A percentile compares a stretch with the other conserved stretches of the same genome.
phyloP scores from a whole-genome alignment of 2,888 invertebrate species.

The Cantharis rufa region DNA sequence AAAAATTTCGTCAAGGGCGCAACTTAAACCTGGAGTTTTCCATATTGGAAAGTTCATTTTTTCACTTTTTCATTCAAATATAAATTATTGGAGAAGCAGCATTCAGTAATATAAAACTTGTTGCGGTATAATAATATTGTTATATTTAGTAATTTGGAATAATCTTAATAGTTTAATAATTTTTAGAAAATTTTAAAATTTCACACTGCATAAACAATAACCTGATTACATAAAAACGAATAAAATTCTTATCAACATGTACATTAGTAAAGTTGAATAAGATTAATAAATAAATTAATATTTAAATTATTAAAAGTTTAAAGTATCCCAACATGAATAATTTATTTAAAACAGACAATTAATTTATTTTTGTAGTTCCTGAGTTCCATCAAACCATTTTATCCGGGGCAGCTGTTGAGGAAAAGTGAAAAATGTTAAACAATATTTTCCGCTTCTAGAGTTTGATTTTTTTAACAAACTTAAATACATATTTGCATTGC shows the following conservation, averaged over 20 bases:
- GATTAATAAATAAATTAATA: not conserved
- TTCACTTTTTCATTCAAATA: no score
- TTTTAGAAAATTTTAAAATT: not conserved
- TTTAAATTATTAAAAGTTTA: not conserved
- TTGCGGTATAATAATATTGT: no score
- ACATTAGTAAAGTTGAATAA: not conserved
- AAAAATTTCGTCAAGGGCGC: no score
- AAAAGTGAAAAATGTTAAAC: not conserved
- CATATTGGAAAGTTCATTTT: no score
- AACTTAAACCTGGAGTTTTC: no score
- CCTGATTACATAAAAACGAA: not conserved
- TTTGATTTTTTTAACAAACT: not conserved
- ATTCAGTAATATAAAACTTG: no score
- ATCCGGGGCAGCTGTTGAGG: not conserved
- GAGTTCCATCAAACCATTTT: not conserved
- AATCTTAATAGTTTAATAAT: not conserved
- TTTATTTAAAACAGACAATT: not conserved
- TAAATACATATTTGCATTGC: not conserved
- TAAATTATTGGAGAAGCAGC: no score
- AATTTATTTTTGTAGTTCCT: not conserved
- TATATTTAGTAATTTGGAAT: no score
- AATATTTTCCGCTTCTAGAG: not conserved
- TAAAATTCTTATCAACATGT: not conserved
- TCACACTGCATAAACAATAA: not conserved
- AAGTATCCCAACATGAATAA: not conserved